Evolutionary conservation across 2,113 vertebrate species (phyloP).

Genomic region (Eonycteris spelaea): DNA sequence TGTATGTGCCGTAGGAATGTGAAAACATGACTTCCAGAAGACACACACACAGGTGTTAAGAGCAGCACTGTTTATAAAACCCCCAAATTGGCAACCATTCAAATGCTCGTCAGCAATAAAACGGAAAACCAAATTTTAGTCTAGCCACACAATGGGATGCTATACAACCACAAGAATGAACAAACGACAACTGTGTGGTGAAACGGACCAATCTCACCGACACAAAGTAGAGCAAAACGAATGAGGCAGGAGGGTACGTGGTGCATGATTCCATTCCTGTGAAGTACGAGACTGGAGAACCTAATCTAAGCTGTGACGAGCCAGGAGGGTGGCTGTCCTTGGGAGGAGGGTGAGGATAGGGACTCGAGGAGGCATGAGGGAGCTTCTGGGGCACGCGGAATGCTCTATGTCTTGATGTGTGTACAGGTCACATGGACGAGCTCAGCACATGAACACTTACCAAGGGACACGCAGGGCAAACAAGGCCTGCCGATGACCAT

Average conservation of each 20-base stretch:
- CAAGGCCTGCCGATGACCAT: constrained; percentile 42
- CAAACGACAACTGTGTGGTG: rapidly evolving
- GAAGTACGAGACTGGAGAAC: not conserved
- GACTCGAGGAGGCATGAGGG: rapidly evolving
- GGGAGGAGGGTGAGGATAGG: not conserved
- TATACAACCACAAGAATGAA: not conserved
- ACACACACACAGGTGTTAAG: not conserved
- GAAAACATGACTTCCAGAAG: not conserved
- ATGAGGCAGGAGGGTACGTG: not conserved
- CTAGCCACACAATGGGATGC: too few species aligned
- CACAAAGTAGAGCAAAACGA: not conserved
- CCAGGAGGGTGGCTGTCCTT: not conserved
- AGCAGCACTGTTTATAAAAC: not conserved
- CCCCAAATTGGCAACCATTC: not conserved
- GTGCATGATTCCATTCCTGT: rapidly evolving
- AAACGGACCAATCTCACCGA: rapidly evolving
- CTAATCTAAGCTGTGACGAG: not conserved
- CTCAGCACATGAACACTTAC: not conserved
- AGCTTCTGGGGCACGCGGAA: not conserved
- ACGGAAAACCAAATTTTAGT: not conserved
- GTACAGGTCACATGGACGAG: not conserved
- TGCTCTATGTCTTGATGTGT: not conserved
- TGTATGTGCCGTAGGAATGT: not conserved
- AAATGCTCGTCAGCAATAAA: not conserved
- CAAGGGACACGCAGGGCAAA: constrained; percentile 15